These are phyloP conservation scores for Octodonta nipae DNA, from an alignment of 2,888 invertebrate genomes.

Conservation along the genomic window DNA sequence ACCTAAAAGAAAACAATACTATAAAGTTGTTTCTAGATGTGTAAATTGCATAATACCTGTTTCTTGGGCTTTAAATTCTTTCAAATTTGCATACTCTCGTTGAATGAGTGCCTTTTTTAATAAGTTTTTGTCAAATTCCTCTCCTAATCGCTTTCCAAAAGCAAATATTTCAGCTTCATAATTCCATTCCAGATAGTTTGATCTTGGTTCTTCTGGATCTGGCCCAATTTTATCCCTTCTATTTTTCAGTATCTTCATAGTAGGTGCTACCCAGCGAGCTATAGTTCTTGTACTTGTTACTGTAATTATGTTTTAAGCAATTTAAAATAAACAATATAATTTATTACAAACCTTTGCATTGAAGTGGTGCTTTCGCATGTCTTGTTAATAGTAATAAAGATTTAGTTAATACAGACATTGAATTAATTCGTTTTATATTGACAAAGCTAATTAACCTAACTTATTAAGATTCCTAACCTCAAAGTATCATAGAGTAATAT, in stretches of 20 bases:
- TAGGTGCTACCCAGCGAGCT: constrained; percentile 57
- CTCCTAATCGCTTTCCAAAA: constrained; percentile 72
- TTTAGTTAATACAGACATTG: no score
- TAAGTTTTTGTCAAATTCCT: constrained; percentile 59
- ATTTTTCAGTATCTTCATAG: constrained; percentile 46
- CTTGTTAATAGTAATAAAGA: no score
- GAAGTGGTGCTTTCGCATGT: no score
- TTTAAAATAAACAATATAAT: no score
- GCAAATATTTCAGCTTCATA: constrained; percentile 75
- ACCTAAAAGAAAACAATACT: background rate
- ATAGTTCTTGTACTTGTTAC: constrained; percentile 24
- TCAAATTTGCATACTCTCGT: constrained; percentile 59
- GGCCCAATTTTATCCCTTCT: constrained; percentile 44
- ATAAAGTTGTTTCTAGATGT: background rate
- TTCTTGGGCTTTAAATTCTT: constrained; percentile 48
- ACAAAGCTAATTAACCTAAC: no score
- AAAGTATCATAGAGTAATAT: no score
- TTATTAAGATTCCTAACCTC: no score
- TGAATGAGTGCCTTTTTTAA: constrained; percentile 68
- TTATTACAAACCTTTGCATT: no score
- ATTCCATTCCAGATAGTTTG: constrained; percentile 72
- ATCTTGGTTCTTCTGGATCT: constrained; percentile 43
- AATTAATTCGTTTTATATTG: no score
- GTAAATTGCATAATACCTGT: constrained; percentile 11
- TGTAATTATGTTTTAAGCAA: background rate